phyloP scores from a whole-genome alignment of 2,888 invertebrate species.

The Nycteola revayana region DNA sequence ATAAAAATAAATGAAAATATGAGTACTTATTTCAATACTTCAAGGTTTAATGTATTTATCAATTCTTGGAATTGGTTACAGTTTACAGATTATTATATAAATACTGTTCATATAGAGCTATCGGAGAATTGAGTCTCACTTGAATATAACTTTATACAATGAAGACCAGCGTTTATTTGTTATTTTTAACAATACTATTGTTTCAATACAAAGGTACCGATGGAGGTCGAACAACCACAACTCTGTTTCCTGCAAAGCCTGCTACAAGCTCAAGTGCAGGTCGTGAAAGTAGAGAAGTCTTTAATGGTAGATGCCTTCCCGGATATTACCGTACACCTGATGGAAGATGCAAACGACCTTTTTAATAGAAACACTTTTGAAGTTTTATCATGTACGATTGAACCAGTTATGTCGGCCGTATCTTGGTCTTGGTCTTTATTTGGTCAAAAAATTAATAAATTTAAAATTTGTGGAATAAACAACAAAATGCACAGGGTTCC shows the following conservation, averaged over 20 bases:
- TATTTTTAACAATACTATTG: constrained; percentile 37
- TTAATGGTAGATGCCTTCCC: constrained; percentile 49
- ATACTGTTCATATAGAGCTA: constrained; percentile 37
- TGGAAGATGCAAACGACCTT: constrained; percentile 60
- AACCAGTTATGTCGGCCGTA: too few species aligned
- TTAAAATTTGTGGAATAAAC: too few species aligned
- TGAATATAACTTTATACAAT: constrained; percentile 35
- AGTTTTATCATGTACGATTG: too few species aligned
- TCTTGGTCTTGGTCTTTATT: too few species aligned
- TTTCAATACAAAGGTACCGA: constrained; percentile 31
- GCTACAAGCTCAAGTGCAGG: constrained; percentile 3
- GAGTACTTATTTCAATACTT: too few species aligned
- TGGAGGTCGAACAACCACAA: constrained; percentile 25
- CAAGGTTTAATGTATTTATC: too few species aligned
- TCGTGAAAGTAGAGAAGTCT: constrained; percentile 52
- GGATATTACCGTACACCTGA: constrained; percentile 58
- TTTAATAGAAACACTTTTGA: too few species aligned
- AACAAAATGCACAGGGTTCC: too few species aligned
- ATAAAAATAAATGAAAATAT: too few species aligned
- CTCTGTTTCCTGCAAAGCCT: not conserved
- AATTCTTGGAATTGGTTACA: constrained; percentile 31
- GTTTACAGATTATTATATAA: constrained; percentile 28
- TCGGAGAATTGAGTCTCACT: constrained; percentile 22
- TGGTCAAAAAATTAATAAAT: too few species aligned
- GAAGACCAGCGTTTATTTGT: constrained; percentile 38